Evolutionary conservation across 2,797 vertebrate species (phyloP), one percentile per base, ranked within the genome.

Genomic region (Tympanoctomys barrerae): DNA sequence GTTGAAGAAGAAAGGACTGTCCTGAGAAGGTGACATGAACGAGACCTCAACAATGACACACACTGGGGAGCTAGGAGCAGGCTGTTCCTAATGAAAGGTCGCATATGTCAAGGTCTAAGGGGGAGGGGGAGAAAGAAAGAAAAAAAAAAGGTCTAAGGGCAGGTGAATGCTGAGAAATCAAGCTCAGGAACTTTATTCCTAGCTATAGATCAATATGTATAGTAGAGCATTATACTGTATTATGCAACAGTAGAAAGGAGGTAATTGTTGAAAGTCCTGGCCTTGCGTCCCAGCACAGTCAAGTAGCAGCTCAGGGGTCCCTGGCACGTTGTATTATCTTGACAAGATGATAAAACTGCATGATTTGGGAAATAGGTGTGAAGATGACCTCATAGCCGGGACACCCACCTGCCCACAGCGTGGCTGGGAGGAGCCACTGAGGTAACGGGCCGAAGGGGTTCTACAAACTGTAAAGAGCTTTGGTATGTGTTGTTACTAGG

Each of bases 391-490:
- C 46, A 68, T 1, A 81, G 85, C 46, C 54, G 36, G 52, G 59
- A 54, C 1, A 77, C 64, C 42, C 68, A 36, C 66, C 86, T 77
- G 28, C 18, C 39, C 62, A 81, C 6, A 61, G 83, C 8, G 22
- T 42, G 86, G 54, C 14, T 52, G 4, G 73, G 73, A 83, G 24
- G n/a, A n/a, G 52, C 75, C n/a, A 83, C 39, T 7, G 39, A 21
- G 36, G 78, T 39, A 36, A 46, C 22, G 5, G 13, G 49, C 24
- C 66, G 54, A 46, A 81, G 61, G 22, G 86, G 61, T 87, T 92
- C 75, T 64, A 24, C 11, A 88, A 92, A 93, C 3, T 79, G 39
- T 66, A 73, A 87, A 88, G 31, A 73, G 70, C 13, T 79, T 91
- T 66, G 87, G 66, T 36, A 57, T 89, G 46, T 31, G 52, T 79